These are phyloP conservation scores for Volucella inanis DNA, from an alignment of 2,888 invertebrate genomes.

Conservation along the genomic window DNA sequence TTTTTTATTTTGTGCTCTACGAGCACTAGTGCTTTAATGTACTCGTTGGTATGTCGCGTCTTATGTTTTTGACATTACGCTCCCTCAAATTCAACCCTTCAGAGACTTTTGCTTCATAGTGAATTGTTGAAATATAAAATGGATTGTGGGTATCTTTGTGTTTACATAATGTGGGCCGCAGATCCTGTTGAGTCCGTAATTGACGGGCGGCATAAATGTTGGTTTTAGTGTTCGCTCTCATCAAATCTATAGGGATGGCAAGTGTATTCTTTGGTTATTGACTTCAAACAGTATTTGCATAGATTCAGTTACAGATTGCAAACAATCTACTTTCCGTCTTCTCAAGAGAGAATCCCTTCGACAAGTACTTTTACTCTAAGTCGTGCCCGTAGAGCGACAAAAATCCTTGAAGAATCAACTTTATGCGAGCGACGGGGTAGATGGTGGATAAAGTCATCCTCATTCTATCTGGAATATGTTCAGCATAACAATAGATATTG, in stretches of 20 bases:
- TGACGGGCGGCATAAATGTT: conserved; percentile 1
- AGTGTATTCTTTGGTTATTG: conserved; percentile 56
- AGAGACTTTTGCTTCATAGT: conserved; percentile 27
- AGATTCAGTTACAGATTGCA: conserved; percentile 47
- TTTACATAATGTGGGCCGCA: conserved; percentile 13
- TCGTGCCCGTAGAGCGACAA: no score
- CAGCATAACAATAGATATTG: conserved; percentile 28
- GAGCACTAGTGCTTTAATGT: no score
- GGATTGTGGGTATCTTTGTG: conserved; percentile 23
- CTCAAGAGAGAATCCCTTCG: conserved; percentile 6
- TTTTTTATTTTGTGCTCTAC: no score
- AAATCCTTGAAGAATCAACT: conserved; percentile 38
- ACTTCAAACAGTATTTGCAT: conserved; percentile 64
- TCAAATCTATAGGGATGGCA: background rate
- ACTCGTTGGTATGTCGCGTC: background rate
- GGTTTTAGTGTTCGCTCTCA: background rate
- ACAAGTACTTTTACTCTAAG: background rate
- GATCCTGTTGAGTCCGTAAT: conserved; percentile 41
- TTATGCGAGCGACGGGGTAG: background rate
- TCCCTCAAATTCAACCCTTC: background rate
- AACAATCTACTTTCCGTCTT: conserved; percentile 40
- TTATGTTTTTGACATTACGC: background rate
- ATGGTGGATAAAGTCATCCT: background rate
- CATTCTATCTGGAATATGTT: no score
- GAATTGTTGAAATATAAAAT: conserved; percentile 50